Conservation (phyloP, 2,888 invertebrate species). For the Axea sp. region DNA sequence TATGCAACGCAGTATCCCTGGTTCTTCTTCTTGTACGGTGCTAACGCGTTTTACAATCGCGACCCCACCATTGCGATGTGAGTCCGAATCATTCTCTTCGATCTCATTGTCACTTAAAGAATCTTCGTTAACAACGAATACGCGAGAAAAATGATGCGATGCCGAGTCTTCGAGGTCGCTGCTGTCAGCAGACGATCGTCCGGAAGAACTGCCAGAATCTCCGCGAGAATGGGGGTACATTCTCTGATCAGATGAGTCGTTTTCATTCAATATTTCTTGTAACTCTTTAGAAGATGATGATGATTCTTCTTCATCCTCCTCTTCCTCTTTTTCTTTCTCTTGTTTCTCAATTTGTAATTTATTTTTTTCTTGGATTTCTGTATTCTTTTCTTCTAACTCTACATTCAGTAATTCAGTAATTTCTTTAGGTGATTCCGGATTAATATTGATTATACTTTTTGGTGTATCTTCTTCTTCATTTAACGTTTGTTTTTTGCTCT, state of each 20-base stretch:
- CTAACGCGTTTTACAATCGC: conserved; percentile 70
- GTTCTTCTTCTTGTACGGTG: conserved; percentile 69
- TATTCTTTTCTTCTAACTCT: conserved; percentile 7
- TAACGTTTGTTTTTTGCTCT: background rate
- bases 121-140: conserved; percentile 79
- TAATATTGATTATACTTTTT: no score
- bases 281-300: no score
- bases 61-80: conserved; percentile 67
- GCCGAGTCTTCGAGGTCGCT: conserved; percentile 77
- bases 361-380: conserved; percentile 1
- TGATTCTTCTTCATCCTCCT: conserved; percentile 39
- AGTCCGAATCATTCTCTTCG: conserved; percentile 75
- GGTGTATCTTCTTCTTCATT: no score
- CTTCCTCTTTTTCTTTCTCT: conserved; percentile 5
- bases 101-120: conserved; percentile 76
- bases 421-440: no score
- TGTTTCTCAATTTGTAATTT: conserved; percentile 1
- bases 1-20: conserved; percentile 73
- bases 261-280: conserved; percentile 20
- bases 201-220: conserved; percentile 76
- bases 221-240: conserved; percentile 72
- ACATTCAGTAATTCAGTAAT: no score
- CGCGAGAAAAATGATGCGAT: conserved; percentile 76
- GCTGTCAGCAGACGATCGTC: conserved; percentile 77
- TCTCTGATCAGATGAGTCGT: conserved; percentile 64